Percentiles rank a stretch among this genome's conserved stretches.
phyloP scores from a whole-genome alignment of 2,113 vertebrate species.

The Alethe castanea region DNA sequence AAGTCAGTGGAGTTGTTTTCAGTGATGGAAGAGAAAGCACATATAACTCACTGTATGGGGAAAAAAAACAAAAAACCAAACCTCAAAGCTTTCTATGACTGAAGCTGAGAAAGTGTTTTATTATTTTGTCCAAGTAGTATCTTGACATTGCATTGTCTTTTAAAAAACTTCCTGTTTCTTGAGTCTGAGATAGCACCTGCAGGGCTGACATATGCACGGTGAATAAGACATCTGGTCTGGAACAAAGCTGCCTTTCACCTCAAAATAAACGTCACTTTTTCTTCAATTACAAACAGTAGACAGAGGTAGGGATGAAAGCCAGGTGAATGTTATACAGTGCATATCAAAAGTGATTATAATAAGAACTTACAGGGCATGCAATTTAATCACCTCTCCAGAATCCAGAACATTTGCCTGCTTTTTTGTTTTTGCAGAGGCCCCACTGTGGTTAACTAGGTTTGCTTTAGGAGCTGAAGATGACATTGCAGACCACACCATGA shows the following conservation, averaged over 20 bases:
- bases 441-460: neutral
- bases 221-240: constrained; percentile 28
- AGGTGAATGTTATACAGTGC: neutral
- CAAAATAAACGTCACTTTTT: neutral
- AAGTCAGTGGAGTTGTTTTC: neutral
- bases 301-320: constrained; percentile 6
- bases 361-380: neutral
- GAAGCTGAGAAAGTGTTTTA: neutral
- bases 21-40: neutral
- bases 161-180: constrained; percentile 42
- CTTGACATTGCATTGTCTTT: constrained; percentile 21
- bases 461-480: neutral
- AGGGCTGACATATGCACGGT: constrained; percentile 16
- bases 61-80: neutral
- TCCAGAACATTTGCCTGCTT: neutral
- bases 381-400: neutral
- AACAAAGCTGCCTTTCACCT: constrained; percentile 50
- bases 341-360: neutral
- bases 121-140: neutral
- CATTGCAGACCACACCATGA: neutral
- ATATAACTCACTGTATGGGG: neutral
- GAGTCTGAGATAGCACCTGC: constrained; percentile 10
- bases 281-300: neutral
- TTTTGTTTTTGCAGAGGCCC: neutral
- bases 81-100: neutral